Evolutionary conservation across 1,140 invertebrate genomes (phyloP), one percentile per base, ranked within the genome.

Genomic region (Leptonema lineaticorne): DNA sequence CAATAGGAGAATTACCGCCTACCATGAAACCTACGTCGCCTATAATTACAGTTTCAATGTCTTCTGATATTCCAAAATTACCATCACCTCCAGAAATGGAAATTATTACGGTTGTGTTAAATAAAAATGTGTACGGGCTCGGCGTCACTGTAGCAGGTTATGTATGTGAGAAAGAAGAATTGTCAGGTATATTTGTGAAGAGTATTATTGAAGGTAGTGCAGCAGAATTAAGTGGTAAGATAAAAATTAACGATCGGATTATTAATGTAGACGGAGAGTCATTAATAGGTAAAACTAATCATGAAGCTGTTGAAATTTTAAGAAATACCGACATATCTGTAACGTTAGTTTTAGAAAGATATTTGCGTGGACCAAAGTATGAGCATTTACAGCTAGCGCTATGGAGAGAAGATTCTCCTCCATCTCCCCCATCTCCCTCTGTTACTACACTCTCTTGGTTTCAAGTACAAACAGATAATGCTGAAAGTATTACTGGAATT

Each of bases 131-230:
- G 22, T 88, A 86, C 76, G 87, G 87, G 16, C 78, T 89, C 70
- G 87, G 87, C 22, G 87, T 89, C 30, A 88, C 87, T 1, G 86
- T 88, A 22, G 87, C 87, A 7, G 87, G 87, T 5, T 88, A 89
- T 77, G 87, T 89, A 0, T 89, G 87, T 76, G 87, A 89, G 74
- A 84, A 87, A 70, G 93, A 95, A 80, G 95, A 97, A 79, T 83
- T 97, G 1, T 94, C 93, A 58, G 94, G 94, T 20, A 96, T 98
- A 74, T 98, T 97, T 84, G 93, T 98, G 1, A 97, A 97, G 83
- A 95, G 93, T 78, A 91, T 98, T 62, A 93, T 93, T 72, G 90
- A 93, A 78, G 92, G 93, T 8, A 96, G 94, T 81, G 92, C 93
- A 73, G 96, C 95, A 20, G 91, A 93, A 76, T 81, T 90, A 68